These are phyloP conservation scores for Rhagophthalmus giganteus DNA, from an alignment of 2,888 invertebrate genomes.

Conservation along the genomic window DNA sequence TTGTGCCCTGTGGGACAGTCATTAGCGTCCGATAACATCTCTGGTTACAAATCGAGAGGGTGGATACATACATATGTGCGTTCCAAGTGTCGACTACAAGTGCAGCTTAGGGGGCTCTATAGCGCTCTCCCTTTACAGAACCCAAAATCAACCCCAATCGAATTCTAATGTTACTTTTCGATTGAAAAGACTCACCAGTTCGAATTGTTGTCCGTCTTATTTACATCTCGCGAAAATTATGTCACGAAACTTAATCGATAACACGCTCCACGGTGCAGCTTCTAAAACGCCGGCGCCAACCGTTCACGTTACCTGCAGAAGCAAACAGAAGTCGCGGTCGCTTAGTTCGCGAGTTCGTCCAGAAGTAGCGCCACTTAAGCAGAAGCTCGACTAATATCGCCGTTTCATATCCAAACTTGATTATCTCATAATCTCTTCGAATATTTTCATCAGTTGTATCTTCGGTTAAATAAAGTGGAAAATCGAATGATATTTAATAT, in stretches of 20 bases:
- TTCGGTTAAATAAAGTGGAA: slow-evolving; percentile 49
- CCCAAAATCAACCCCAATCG: slow-evolving; percentile 7
- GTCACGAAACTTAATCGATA: slow-evolving; percentile 23
- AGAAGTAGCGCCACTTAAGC: slow-evolving; percentile 32
- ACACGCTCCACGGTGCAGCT: slow-evolving; percentile 22
- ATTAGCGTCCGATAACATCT: slow-evolving; percentile 56
- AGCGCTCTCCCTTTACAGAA: slow-evolving; percentile 7
- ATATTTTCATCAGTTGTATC: slow-evolving; percentile 51
- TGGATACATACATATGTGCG: slow-evolving; percentile 49
- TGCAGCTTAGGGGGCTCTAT: slow-evolving; percentile 40
- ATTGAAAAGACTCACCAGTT: not conserved
- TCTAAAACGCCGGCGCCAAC: slow-evolving; percentile 27
- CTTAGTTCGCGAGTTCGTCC: slow-evolving; percentile 29
- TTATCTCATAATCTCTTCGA: slow-evolving; percentile 52
- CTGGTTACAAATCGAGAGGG: slow-evolving; percentile 49
- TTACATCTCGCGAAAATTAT: slow-evolving; percentile 8
- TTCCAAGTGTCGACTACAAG: slow-evolving; percentile 51
- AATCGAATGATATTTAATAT: slow-evolving; percentile 51
- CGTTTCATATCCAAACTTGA: slow-evolving; percentile 32
- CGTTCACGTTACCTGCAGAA: slow-evolving; percentile 9
- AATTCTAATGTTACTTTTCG: not conserved
- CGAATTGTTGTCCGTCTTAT: not conserved
- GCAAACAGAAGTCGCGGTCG: slow-evolving; percentile 1
- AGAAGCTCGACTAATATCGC: slow-evolving; percentile 32
- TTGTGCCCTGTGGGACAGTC: slow-evolving; percentile 48